A percentile compares a stretch with the other conserved stretches of the same genome.
Conservation (phyloP, 35 echinoderm and acorn worm species). For the Patiria miniata region DNA sequence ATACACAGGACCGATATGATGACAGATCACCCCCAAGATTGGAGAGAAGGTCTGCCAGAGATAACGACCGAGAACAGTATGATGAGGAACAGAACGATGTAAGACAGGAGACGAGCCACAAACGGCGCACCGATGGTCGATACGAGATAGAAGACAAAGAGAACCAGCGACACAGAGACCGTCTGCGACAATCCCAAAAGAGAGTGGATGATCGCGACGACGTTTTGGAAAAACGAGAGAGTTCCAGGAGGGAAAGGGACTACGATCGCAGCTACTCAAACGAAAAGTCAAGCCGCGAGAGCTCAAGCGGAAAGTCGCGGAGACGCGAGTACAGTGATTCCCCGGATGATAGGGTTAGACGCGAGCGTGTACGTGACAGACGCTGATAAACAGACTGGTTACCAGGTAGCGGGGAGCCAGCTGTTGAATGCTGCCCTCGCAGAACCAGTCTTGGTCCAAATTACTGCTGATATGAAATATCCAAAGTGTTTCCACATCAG, state of each 20-base stretch:
- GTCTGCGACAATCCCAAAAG: background rate
- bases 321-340: background rate
- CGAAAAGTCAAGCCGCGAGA: background rate
- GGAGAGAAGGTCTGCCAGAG: background rate
- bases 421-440: no score
- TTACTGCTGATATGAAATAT: no score
- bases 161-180: background rate
- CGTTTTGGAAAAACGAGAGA: background rate
- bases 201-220: background rate
- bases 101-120: background rate
- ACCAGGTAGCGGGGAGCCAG: no score
- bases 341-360: background rate
- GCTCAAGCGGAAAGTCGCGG: background rate
- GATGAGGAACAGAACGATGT: background rate
- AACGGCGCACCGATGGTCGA: background rate
- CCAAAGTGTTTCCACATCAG: no score
- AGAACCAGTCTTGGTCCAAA: no score
- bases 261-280: background rate
- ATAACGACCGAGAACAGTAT: background rate
- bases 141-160: constrained; percentile 4
- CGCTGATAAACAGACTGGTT: background rate
- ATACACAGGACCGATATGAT: background rate
- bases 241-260: background rate
- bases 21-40: background rate
- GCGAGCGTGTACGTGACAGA: background rate